Percentiles rank a stretch among this genome's conserved stretches.
phyloP scores from a whole-genome alignment of 1,140 invertebrate species.

The Babylonia areolata region DNA sequence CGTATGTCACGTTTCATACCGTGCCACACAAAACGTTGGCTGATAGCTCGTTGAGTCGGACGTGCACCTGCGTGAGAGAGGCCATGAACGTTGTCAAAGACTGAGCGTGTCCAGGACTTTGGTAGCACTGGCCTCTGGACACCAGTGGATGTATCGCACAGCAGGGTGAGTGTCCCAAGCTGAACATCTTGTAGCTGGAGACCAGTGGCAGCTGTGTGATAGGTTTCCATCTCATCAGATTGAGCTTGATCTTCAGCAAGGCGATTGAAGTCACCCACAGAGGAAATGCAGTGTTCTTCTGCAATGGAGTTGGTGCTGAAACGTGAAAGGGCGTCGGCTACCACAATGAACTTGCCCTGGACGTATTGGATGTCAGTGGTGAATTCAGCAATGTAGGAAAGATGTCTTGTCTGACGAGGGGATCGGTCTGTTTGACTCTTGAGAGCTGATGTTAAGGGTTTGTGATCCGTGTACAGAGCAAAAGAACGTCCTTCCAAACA shows the following conservation, averaged over 20 bases:
- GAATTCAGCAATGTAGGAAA: conserved; percentile 33
- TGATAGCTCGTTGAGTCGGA: conserved; percentile 16
- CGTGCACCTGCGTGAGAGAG: too few relatives aligned
- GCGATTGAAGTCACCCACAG: not conserved
- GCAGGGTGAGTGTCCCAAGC: not conserved
- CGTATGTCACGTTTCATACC: conserved; percentile 27
- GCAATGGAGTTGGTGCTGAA: conserved; percentile 10
- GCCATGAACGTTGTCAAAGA: not conserved
- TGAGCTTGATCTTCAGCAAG: not conserved
- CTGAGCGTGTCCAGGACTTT: not conserved
- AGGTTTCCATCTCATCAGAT: not conserved
- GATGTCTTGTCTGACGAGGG: conserved; percentile 16
- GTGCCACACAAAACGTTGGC: conserved; percentile 18
- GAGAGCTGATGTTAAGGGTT: conserved; percentile 3
- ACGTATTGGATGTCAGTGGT: conserved; percentile 33
- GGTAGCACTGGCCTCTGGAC: not conserved
- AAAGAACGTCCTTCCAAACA: conserved; percentile 24
- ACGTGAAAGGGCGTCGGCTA: conserved; percentile 26
- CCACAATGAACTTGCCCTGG: conserved; percentile 11
- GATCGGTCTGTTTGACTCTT: conserved; percentile 24
- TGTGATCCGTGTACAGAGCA: conserved; percentile 31
- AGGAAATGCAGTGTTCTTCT: not conserved
- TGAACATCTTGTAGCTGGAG: not conserved
- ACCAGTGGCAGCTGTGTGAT: not conserved
- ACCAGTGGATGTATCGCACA: not conserved